Percentiles rank a stretch among this genome's conserved stretches.
These are phyloP conservation scores for Balaenoptera acutorostrata DNA, from an alignment of 2,113 vertebrate genomes.

Conservation along the genomic window DNA sequence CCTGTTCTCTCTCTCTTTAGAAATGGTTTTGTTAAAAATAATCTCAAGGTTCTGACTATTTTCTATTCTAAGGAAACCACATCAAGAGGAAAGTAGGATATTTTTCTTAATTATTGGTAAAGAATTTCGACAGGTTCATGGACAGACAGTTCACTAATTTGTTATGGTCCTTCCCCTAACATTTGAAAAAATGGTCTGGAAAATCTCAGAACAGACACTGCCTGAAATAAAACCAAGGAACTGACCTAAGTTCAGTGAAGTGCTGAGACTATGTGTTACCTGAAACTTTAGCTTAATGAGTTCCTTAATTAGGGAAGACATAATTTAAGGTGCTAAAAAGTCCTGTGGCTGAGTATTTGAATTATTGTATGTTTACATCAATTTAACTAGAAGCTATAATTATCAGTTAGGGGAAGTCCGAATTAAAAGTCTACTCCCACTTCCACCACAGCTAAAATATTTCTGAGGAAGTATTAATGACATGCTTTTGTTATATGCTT, in stretches of 20 bases:
- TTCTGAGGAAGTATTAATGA: conserved; percentile 47
- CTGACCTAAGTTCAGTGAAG: conserved; percentile 41
- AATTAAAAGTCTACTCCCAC: conserved; percentile 55
- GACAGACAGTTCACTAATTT: conserved; percentile 24
- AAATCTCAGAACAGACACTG: conserved; percentile 17
- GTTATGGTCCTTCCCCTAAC: conserved; percentile 24
- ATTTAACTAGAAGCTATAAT: conserved; percentile 51
- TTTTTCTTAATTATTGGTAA: conserved; percentile 55
- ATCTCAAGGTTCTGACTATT: conserved; percentile 35
- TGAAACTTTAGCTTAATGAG: conserved; percentile 53
- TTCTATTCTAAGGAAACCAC: background rate
- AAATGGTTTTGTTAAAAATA: conserved; percentile 62
- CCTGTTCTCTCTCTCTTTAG: conserved; percentile 24
- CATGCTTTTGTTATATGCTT: conserved; percentile 33
- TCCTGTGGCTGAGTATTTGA: conserved; percentile 34
- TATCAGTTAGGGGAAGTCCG: conserved; percentile 42
- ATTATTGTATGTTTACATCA: conserved; percentile 55
- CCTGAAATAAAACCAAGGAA: conserved; percentile 38
- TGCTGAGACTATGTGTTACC: conserved; percentile 43
- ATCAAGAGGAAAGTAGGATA: conserved; percentile 5
- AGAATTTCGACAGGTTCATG: background rate
- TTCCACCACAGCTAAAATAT: conserved; percentile 35
- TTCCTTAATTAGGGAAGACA: conserved; percentile 56
- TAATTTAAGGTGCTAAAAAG: conserved; percentile 55
- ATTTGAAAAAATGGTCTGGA: conserved; percentile 37